Base-by-base conservation (phyloP, 2,797 vertebrate species). In the Fringilla coelebs region DNA sequence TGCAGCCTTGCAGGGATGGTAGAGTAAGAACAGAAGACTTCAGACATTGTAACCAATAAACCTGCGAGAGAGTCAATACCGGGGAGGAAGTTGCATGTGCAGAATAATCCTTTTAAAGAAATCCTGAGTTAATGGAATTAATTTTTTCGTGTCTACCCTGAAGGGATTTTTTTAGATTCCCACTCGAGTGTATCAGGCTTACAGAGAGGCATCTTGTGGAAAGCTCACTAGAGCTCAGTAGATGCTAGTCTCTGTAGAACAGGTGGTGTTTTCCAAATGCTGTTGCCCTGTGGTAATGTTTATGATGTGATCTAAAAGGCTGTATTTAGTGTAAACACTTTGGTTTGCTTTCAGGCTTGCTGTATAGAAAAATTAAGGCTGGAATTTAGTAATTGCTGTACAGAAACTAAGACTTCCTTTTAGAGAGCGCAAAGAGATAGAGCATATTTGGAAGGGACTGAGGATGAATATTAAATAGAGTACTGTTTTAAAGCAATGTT, bases 321-420 rank as follows among this genome's bases (percentile, higher is more conserved):
- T 93, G 61, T 93, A 67, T 97, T 90, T 91, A 85, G 67, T 88
- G 71, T 95, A 94, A 96, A 95, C 77, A 67, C 28, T 88, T 96
- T 11, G 76, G 52, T 86, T 93, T 90, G 58, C 75, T 93, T 96
- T 95, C 57, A 86, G 67, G 45, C 63, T 96, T 87, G 48, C 63
- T 93, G 43, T n/a, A 58, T 85, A 93, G 71, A 68, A 95, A 82
- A 94, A 86, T 46, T 67, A 82, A 94, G 52, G n/a, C 18, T 93
- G 67, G 85, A 82, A 74, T 94, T 94, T 65, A 90, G 49, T 85
- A 85, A 86, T 79, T 90, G 36, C 57, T 94, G 13, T 71, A 82
- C 40, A 90, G 73, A 81, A 95, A 66, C 62, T 78, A 66, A 58
- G 48, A 28, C 62, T 81, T 88, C 40, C n/a, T 95, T 93, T 92